Base-by-base conservation (phyloP, 2,113 vertebrate species). In the Sminthopsis crassicaudata region DNA sequence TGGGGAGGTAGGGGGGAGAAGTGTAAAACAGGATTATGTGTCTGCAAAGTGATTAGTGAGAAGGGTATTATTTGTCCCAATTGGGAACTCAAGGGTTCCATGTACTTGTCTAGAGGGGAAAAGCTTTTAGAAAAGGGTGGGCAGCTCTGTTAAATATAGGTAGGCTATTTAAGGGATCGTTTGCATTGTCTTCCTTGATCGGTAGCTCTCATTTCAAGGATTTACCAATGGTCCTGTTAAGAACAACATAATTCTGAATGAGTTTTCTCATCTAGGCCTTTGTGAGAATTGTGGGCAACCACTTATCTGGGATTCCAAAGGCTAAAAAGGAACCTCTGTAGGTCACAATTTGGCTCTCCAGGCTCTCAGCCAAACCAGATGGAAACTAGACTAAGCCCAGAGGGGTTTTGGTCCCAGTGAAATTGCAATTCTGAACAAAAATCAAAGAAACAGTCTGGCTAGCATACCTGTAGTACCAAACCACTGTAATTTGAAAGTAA, bases 1-100 rank as follows among this genome's bases (percentile, higher is more conserved):
- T 97, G 98, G 98, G 96, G 54, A 8, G 54, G 19, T 11, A 0
- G 2, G 55, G 55, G 10, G 55, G 3, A 93, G 92, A 96, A 96
- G 95, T 67, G 94, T 95, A 97, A 94, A 94, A 96, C 54, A 0
- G 97, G 96, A 97, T 91, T 93, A 94, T 94, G 94, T 92, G 96
- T 97, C 98, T 46, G 93, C 60, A 24, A 91, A 0, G 26, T 19
- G 76, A 90, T 90, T 46, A 46, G 95, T 0, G 19, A 92, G 96
- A 57, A 97, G 93, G 95, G 93, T 97, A 36, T 54, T 8, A 46
- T 90, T 95, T 93, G 93, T 90, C 91, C 12, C 24, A 0, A 0
- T 0, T 22, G 12, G 94, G 52, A 53, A 91, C 54, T 51, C 0
- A 12, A 2, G 54, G 25, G 93, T 51, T 22, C 26, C 67, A 7